These are phyloP conservation scores for Electrophaes corylata DNA, from an alignment of 2,888 invertebrate genomes.

Conservation along the genomic window DNA sequence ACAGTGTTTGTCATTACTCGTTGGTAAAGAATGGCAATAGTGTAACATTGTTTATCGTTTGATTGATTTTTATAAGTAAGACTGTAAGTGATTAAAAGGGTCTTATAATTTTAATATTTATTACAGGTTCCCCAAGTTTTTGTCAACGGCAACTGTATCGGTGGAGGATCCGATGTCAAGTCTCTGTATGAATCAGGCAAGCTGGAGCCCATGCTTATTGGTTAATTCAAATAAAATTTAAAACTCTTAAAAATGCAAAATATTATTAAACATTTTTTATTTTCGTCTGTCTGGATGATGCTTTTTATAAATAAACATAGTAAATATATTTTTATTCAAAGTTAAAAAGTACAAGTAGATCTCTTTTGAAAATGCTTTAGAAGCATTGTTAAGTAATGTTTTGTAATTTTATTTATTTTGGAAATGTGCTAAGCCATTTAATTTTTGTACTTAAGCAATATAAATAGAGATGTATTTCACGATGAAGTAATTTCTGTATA, in stretches of 20 bases:
- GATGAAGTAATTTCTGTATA: not conserved
- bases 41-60: no score
- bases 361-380: conserved; percentile 9
- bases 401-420: not conserved
- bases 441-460: not conserved
- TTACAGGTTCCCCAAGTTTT: conserved; percentile 97
- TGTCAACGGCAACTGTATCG: conserved; percentile 94
- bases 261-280: not conserved
- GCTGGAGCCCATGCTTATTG: conserved; percentile 84
- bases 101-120: not conserved
- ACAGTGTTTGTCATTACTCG: no score
- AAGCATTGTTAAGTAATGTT: not conserved
- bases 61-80: no score
- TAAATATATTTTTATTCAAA: conserved; percentile 17
- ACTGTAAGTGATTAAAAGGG: no score
- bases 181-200: conserved; percentile 88
- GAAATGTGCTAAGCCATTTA: not conserved
- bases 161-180: conserved; percentile 96
- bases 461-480: not conserved
- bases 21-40: no score
- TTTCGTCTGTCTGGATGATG: not conserved
- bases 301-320: conserved; percentile 16
- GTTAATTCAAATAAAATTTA: conserved; percentile 46
- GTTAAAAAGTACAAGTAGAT: conserved; percentile 38
- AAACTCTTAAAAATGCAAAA: conserved; percentile 1